Base-by-base conservation (phyloP, 2,113 vertebrate species). In the Carettochelys insculpta region DNA sequence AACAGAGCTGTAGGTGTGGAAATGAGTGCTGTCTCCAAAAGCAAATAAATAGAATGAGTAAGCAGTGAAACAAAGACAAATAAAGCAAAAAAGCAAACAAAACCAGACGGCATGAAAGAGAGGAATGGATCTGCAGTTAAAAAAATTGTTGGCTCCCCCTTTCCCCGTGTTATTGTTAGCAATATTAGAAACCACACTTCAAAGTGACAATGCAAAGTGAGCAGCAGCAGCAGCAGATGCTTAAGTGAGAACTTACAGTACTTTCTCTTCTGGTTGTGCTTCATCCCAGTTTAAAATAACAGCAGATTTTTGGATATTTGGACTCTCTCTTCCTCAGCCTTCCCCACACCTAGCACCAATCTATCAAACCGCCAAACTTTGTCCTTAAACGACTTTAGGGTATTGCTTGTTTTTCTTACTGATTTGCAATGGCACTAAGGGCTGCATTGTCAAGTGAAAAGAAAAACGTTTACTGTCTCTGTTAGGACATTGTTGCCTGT, bases 41-140 rank as follows among this genome's bases (percentile, higher is more conserved):
- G 19, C 43, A 25, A 47, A 56, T 20, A 85, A 48, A 48, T 68
- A 61, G n/a, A 76, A 47, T 51, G 68, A 91, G 84, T 83, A 80
- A 89, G 90, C 45, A 8, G 5, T 29, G 77, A 92, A 91, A 90
- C 87, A 82, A 77, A 65, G 68, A 80, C 79, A 86, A 73, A 80
- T 8, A 50, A 77, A 77, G 31, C 3, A 41, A 31, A 47, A 27
- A 88, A 83, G 50, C 81, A 76, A 81, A 54, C 56, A 76, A 73
- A 82, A 0, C 11, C 85, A 87, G 80, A 71, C 3, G 43, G 87
- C 80, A 77, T 85, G 77, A 83, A 88, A 41, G 53, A 1, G 38
- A 75, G 71, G 53, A 80, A 75, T 71, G 73, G 1, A 5, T 50
- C 77, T 89, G 53, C 86, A 53, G n/a, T 85, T 58, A 48, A 80